Evolutionary conservation across 1,140 invertebrate species (phyloP), one percentile per base, ranked within the genome.

Genomic region (Eurosta solidaginis): DNA sequence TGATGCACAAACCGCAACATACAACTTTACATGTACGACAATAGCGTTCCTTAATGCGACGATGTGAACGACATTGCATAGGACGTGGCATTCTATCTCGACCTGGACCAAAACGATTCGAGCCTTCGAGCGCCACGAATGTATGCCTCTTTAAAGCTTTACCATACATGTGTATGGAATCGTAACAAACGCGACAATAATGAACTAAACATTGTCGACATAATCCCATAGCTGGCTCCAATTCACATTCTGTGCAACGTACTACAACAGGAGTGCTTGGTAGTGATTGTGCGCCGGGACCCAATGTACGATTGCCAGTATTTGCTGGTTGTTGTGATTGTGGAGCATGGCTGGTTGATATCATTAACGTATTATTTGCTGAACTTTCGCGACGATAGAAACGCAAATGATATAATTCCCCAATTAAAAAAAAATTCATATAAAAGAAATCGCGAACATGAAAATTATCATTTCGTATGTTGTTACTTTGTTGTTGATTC

Each of bases 401-500:
- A 0, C 36, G 45, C 7, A 81, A 22, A 14, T 80, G 77, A 25
- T 76, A 73, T 1, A 77, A 12, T 52, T 81, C 77, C 12, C 85
- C 85, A 59, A 86, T 22, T 27, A 84, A 76, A 76, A 82, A 81
- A 36, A 85, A 86, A 75, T 83, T 83, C 6, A 85, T 78, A 44
- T 85, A 82, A 20, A 82, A 85, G 20, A 73, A 80, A 36, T 84
- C 82, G 6, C 81, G 77, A 20, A 81, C 54, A 44, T 79, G 75
- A 14, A 78, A 81, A 73, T 79, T 76, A n/a, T 77, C 40, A 25
- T 14, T 33, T 42, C 42, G 59, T 1, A 29, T 17, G 14, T 59
- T 6, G 33, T 68, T 17, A 0, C 33, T 14, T 68, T 22, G 59
- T 20, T 68, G 29, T 68, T 42, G 27, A 27, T 9, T 22, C 2